These are phyloP conservation scores for Hydractinia symbiolongicarpus DNA, from an alignment of 30 jellyfish, hydroid and myxozoan species.

Conservation along the genomic window DNA sequence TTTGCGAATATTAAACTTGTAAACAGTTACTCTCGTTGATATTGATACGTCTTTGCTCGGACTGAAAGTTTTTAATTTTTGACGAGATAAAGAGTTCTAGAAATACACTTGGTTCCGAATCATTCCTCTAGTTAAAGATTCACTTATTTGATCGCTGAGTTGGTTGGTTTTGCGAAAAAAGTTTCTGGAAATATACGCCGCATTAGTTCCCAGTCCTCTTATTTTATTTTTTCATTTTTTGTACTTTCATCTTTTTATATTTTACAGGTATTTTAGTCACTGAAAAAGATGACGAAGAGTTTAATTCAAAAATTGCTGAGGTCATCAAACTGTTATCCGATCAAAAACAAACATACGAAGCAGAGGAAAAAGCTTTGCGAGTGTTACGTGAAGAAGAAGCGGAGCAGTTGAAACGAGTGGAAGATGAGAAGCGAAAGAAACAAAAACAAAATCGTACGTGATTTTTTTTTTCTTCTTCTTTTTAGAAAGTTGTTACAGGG, in stretches of 20 bases:
- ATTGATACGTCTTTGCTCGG: too few relatives aligned
- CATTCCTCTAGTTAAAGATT: too few relatives aligned
- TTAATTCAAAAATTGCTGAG: conserved; percentile 40
- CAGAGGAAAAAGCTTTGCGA: conserved; percentile 62
- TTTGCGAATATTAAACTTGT: too few relatives aligned
- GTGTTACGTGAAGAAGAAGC: conserved; percentile 78
- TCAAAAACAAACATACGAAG: conserved; percentile 50
- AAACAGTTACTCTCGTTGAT: too few relatives aligned
- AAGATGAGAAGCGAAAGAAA: conserved; percentile 55
- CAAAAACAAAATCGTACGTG: conserved; percentile 55
- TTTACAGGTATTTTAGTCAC: conserved; percentile 50
- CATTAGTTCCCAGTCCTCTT: background rate
- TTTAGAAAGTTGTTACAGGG: background rate
- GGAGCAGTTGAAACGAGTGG: conserved; percentile 48
- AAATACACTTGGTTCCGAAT: too few relatives aligned
- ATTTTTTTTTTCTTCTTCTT: background rate
- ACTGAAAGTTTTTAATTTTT: too few relatives aligned
- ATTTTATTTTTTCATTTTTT: background rate
- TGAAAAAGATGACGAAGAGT: conserved; percentile 49
- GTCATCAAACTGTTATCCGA: conserved; percentile 22
- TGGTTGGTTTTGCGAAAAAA: too few relatives aligned
- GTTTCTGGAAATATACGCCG: too few relatives aligned
- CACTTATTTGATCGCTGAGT: too few relatives aligned
- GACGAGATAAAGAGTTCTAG: too few relatives aligned
- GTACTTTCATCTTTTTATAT: background rate